Base-by-base conservation (phyloP, 2,113 vertebrate genomes). In the Epinephelus fuscoguttatus region DNA sequence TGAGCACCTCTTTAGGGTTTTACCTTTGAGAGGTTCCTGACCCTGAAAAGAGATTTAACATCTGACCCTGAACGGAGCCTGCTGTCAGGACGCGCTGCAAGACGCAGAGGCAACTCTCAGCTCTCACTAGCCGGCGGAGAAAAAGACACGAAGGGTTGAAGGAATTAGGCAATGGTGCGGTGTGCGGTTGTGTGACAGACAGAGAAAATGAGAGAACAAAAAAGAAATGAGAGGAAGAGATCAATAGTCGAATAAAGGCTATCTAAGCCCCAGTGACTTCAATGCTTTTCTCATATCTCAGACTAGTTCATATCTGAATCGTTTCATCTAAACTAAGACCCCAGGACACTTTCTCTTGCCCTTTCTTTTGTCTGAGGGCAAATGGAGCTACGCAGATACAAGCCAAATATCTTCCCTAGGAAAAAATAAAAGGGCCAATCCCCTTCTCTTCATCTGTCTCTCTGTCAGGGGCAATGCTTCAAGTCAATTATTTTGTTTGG, bases 231-330 rank as follows among this genome's bases (percentile, higher is more conserved):
- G 80, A 86, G 70, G 69, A 84, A 67, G 53, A 78, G 91, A 93
- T 92, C 88, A 91, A 91, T 91, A 89, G 82, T 50, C 7, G 64
- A 91, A 87, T 91, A 84, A 91, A 85, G 55, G 76, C 86, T 72
- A 60, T 78, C 61, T 70, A 70, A 87, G 74, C 87, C 83, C 50
- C 40, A 60, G 72, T 47, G 71, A 86, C 80, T 86, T 85, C 66
- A 86, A 33, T 72, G 62, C 30, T 78, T 84, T 73, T 67, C 72
- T 89, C 72, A 79, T 86, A 86, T 80, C 70, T 89, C 72, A 70
- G 74, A 83, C 79, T 61, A 82, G 57, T 82, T 91, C 70, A 86
- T 80, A 86, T 87, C 78, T 68, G 75, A 88, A 88, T 86, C 19
- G 33, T 75, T 89, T 92, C 76, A 91, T 92, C 85, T 87, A 49